Evolutionary conservation across 2,797 vertebrate species (phyloP).

Genomic region (Antennarius maculatus): DNA sequence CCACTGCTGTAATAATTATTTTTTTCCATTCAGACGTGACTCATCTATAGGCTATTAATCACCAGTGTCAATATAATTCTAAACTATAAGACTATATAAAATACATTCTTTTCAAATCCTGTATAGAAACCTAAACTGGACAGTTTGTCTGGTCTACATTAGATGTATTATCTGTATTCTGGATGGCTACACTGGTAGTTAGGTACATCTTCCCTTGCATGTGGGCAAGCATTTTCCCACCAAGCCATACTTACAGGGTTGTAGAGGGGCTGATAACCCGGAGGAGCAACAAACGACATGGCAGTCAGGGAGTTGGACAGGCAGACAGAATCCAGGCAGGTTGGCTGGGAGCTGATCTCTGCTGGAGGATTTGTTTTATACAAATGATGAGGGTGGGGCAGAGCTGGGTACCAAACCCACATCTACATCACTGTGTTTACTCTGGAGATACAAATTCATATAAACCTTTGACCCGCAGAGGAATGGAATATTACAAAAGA

Average conservation of each 20-base stretch:
- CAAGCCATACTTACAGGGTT: slow-evolving; percentile 81
- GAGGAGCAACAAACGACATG: slow-evolving; percentile 84
- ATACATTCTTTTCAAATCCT: background rate
- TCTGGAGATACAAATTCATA: slow-evolving; percentile 25
- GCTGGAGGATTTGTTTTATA: slow-evolving; percentile 56
- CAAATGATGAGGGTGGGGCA: slow-evolving; percentile 29
- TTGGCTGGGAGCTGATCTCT: background rate
- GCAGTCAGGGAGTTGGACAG: slow-evolving; percentile 2
- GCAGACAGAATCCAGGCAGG: background rate
- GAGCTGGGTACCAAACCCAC: slow-evolving; percentile 14
- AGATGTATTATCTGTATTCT: background rate
- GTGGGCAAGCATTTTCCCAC: background rate
- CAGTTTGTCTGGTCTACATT: background rate
- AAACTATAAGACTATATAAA: background rate
- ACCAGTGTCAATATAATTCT: background rate
- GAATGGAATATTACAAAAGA: slow-evolving; percentile 38
- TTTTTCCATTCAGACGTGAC: background rate
- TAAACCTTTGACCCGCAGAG: slow-evolving; percentile 46
- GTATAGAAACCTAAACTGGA: background rate
- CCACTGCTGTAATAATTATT: no score
- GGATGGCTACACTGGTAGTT: background rate
- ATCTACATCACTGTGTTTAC: slow-evolving; percentile 36
- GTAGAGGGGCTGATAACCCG: slow-evolving; percentile 86
- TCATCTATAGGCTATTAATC: background rate
- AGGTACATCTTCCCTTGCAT: background rate